Percentiles rank a stretch among this genome's conserved stretches.
These are phyloP conservation scores for Leptopilina boulardi DNA, from an alignment of 1,140 invertebrate genomes.

Conservation along the genomic window DNA sequence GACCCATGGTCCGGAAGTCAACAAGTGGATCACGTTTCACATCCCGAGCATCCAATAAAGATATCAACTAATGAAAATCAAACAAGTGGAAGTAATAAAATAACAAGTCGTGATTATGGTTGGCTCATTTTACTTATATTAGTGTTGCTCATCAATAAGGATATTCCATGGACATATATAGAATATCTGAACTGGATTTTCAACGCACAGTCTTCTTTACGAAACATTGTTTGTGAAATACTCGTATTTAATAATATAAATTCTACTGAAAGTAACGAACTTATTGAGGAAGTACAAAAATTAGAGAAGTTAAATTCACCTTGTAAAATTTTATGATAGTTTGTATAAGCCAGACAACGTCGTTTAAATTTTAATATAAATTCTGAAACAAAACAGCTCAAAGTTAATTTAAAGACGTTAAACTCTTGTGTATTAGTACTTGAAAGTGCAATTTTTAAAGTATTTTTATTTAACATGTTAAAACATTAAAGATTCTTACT, in stretches of 20 bases:
- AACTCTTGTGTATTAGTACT: too few relatives aligned
- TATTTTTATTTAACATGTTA: too few relatives aligned
- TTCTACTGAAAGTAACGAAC: neutral
- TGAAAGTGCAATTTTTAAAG: too few relatives aligned
- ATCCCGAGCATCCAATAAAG: slow-evolving; percentile 64
- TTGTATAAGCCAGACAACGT: neutral
- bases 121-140: slow-evolving; percentile 72
- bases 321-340: slow-evolving; percentile 12
- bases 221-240: neutral
- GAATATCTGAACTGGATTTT: slow-evolving; percentile 18
- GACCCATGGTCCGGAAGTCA: slow-evolving; percentile 69
- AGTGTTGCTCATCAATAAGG: slow-evolving; percentile 55
- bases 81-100: slow-evolving; percentile 49
- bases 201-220: neutral
- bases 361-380: slow-evolving; percentile 1
- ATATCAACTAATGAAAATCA: slow-evolving; percentile 69
- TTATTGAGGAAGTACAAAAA: slow-evolving; percentile 1
- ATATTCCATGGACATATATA: slow-evolving; percentile 50
- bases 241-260: slow-evolving; percentile 23
- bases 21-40: slow-evolving; percentile 67
- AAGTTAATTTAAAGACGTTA: neutral
- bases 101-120: slow-evolving; percentile 54
- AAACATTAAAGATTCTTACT: too few relatives aligned
- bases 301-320: neutral
- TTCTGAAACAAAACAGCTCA: neutral